Base-by-base conservation (phyloP, 1,140 invertebrate genomes). In the Diabrotica undecimpunctata region DNA sequence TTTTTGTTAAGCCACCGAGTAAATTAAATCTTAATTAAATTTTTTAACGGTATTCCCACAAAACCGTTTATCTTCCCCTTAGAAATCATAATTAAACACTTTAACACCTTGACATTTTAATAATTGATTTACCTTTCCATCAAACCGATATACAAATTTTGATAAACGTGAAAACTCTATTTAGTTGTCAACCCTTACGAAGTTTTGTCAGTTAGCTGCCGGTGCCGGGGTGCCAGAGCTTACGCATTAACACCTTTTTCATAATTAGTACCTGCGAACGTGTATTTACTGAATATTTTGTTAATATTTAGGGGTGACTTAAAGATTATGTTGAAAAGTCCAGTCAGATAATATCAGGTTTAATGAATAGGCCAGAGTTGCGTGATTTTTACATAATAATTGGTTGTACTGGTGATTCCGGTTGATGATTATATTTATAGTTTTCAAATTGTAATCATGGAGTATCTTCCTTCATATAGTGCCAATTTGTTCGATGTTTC, bases 91-190 rank as follows among this genome's bases (percentile, higher is more conserved):
- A 46, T 46, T 46, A 46, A 46, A 46, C 41, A 46, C 41, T 10
- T 46, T 10, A 46, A 46, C 41, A n/a, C 41, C 41, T n/a, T 46
- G 41, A 46, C 41, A 6, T n/a, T 46, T 46, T 46, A 46, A 46
- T 46, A 46, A 46, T 46, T 46, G 41, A 46, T 46, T 46, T 6
- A 46, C 41, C 8, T n/a, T 46, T 46, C 41, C n/a, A 46, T 46
- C 41, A 46, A 46, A 46, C 8, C n/a, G 41, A 46, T 46, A 46
- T n/a, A 8, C n/a, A n/a, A 10, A 46, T 46, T 46, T 46, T 46
- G 41, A 46, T 46, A 46, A 46, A n/a, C 41, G 41, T 46, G 41
- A 46, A 46, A 46, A 46, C 8, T 46, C 41, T 46, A 46, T 46
- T 46, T 46, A 46, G 41, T 10, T 46, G 41, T 46, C 41, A 46